phyloP scores from a whole-genome alignment of 2,888 invertebrate genomes.

The Rhogogaster chlorosoma region DNA sequence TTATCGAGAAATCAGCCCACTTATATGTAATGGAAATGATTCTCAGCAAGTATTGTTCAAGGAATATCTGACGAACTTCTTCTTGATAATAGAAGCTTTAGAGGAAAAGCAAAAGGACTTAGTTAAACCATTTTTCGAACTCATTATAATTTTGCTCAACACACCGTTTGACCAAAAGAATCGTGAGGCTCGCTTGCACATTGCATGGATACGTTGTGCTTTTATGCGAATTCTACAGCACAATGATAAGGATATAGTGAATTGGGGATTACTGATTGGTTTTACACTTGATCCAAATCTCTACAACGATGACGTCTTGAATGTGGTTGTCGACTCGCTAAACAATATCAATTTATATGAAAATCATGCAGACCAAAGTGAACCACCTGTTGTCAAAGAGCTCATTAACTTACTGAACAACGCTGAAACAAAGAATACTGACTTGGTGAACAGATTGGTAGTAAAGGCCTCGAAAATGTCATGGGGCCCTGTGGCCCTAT shows the following conservation, averaged over 20 bases:
- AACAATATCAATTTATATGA: constrained; percentile 73
- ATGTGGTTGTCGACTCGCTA: constrained; percentile 63
- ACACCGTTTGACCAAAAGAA: constrained; percentile 58
- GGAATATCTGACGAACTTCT: constrained; percentile 80
- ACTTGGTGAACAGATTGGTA: constrained; percentile 65
- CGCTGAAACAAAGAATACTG: constrained; percentile 53
- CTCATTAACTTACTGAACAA: constrained; percentile 64
- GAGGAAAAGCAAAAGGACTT: constrained; percentile 89
- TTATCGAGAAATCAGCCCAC: constrained; percentile 66
- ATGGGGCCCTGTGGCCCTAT: constrained; percentile 76
- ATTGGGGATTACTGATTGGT: constrained; percentile 75
- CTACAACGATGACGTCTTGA: constrained; percentile 62
- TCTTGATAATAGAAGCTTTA: constrained; percentile 85
- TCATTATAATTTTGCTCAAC: constrained; percentile 69
- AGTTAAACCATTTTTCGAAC: constrained; percentile 83
- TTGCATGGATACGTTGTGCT: constrained; percentile 77
- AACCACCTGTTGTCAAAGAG: constrained; percentile 64
- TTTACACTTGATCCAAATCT: constrained; percentile 69
- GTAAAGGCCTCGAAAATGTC: constrained; percentile 58
- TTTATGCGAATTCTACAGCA: constrained; percentile 78
- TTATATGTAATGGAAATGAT: constrained; percentile 64
- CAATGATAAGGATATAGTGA: constrained; percentile 77
- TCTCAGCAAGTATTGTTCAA: constrained; percentile 68
- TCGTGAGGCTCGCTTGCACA: constrained; percentile 64
- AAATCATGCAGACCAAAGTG: constrained; percentile 56